Evolutionary conservation across 2,113 vertebrate genomes (phyloP).

Genomic region (Colius striatus): DNA sequence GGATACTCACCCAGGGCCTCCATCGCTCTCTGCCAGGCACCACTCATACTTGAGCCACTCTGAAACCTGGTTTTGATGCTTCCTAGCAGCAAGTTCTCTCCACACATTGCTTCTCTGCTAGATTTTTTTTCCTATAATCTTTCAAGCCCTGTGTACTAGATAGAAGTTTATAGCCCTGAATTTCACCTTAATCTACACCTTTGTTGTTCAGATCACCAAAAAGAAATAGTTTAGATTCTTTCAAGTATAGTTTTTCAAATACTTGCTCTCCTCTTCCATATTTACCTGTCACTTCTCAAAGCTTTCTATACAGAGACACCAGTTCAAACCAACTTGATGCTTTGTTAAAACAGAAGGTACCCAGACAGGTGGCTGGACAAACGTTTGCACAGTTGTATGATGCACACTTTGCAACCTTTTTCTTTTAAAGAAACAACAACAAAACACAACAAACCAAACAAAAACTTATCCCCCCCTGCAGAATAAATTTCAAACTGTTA

Average conservation of each 20-base stretch:
- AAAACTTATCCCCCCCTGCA: background rate
- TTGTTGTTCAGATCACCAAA: background rate
- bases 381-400: background rate
- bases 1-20: background rate
- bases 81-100: background rate
- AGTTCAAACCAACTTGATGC: background rate
- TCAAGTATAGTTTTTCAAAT: background rate
- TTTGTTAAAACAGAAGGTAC: background rate
- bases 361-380: background rate
- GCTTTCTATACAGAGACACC: background rate
- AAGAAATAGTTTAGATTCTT: background rate
- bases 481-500: background rate
- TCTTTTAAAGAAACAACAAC: background rate
- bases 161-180: background rate
- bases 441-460: no score
- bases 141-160: background rate
- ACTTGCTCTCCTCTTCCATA: background rate
- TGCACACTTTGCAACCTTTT: background rate
- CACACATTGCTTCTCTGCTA: background rate
- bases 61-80: background rate
- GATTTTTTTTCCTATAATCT: background rate
- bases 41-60: background rate
- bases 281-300: background rate
- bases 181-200: background rate
- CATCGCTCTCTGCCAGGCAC: fast-evolving